A percentile compares a stretch with the other conserved stretches of the same genome.
These are phyloP conservation scores for Synaphobranchus kaupii DNA, from an alignment of 2,797 vertebrate genomes.

Conservation along the genomic window DNA sequence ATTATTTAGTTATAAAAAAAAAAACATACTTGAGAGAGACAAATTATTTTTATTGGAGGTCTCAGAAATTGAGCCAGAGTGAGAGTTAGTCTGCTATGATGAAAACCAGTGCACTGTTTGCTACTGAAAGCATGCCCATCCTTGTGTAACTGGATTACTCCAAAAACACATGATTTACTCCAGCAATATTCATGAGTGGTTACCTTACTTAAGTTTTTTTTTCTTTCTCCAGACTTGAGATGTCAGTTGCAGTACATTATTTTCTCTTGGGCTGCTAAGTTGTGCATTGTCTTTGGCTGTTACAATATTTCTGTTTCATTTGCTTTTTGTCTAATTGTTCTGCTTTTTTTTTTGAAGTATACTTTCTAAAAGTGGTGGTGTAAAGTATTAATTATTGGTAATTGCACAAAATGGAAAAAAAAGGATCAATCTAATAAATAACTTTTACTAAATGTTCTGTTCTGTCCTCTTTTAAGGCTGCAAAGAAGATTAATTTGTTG, in stretches of 20 bases:
- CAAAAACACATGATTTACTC: background rate
- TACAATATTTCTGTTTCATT: constrained; percentile 22
- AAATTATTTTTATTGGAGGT: background rate
- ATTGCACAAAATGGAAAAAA: constrained; percentile 30
- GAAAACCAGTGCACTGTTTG: background rate
- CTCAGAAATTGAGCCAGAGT: background rate
- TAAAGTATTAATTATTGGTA: constrained; percentile 33
- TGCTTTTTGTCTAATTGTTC: constrained; percentile 13
- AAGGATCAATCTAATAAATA: constrained; percentile 51
- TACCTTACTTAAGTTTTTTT: background rate
- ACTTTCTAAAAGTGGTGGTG: constrained; percentile 28
- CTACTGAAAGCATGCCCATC: background rate
- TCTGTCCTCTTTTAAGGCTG: background rate
- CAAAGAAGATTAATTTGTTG: background rate
- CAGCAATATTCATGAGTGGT: background rate
- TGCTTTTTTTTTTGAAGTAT: constrained; percentile 27
- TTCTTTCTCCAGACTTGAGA: background rate
- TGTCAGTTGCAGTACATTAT: background rate
- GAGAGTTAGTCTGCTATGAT: background rate
- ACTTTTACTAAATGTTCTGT: constrained; percentile 38
- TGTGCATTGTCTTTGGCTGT: constrained; percentile 26
- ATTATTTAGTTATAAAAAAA: background rate
- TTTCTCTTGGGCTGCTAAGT: background rate
- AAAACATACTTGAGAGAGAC: constrained; percentile 1
- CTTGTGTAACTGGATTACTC: constrained; percentile 7